Base-by-base conservation (phyloP, 2,113 vertebrate genomes). In the Cichladusa arquata region DNA sequence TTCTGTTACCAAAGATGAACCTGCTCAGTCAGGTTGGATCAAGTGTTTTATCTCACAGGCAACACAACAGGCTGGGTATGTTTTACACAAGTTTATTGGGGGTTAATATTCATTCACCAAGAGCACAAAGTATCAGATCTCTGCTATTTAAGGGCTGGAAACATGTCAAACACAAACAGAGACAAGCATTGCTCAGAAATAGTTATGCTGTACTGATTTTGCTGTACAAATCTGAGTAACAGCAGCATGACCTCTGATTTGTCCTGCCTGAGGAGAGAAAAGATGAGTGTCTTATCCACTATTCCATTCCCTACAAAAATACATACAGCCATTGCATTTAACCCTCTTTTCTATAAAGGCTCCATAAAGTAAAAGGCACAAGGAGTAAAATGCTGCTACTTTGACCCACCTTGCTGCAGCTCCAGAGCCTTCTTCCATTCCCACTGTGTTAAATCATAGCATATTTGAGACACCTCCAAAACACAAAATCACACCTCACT, bases 81-180 rank as follows among this genome's bases (percentile, higher is more conserved):
- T 56, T 92, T 83, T 71, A 62, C 19, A 17, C n/a, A n/a, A 71
- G 20, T 96, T 95, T 96, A 96, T 81, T 95, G 44, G 36, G 29
- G 12, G 44, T 71, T 74, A 73, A 83, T 83, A 80, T 29, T 81
- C 51, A 47, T 93, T 92, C 64, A 70, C 33, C 34, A 86, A 29
- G 33, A 60, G 58, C 62, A 86, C 20, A 38, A 70, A 92, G 40
- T 44, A 60, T 20, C 67, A 67, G 44, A 51, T 45, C 36, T 56
- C 36, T 0, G 0, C 71, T 93, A 3, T 20, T 62, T 50, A 56
- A 86, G 44, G 67, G 60, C 47, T 19, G 25, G 50, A 73, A 91
- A 57, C 28, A 14, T 2, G 7, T 76, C 33, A 54, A 62, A 54
- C 8, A 29, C 3, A 1, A 34, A 48, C 26, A 38, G 22, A 76